Conservation (phyloP, 2,797 vertebrate genomes). For the Acanthiza pusilla region DNA sequence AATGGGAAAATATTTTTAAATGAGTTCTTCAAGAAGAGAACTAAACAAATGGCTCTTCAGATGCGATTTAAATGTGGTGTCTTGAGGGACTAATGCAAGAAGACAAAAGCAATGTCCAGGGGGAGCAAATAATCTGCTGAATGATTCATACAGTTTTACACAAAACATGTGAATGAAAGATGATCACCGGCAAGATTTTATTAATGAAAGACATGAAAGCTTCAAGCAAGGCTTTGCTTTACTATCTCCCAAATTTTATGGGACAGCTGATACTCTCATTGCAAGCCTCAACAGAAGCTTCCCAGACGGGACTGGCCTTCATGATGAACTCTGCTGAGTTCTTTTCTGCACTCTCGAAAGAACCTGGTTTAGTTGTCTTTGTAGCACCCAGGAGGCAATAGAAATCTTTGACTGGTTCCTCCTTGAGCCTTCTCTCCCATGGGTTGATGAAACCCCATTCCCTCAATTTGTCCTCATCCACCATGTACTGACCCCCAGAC, state of each 20-base stretch:
- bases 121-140: not conserved
- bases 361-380: not conserved
- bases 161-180: not conserved
- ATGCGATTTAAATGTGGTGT: conserved; percentile 3
- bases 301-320: not conserved
- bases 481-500: not conserved
- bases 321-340: not conserved
- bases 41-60: conserved; percentile 21
- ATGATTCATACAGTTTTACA: not conserved
- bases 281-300: not conserved
- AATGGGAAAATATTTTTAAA: not conserved
- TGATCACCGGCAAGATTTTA: not conserved
- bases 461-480: not conserved
- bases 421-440: not conserved
- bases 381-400: not conserved
- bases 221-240: not conserved
- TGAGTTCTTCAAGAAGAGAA: not conserved
- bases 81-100: conserved; percentile 2
- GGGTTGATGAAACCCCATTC: not conserved
- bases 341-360: not conserved
- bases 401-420: not conserved
- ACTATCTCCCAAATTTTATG: not conserved
- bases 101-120: conserved; percentile 4
- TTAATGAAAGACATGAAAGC: not conserved
- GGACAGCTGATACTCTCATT: not conserved